Evolutionary conservation across 92 coral and sea anemone genomes (phyloP), one percentile per base, ranked within the genome.

Genomic region (Metridium senile): DNA sequence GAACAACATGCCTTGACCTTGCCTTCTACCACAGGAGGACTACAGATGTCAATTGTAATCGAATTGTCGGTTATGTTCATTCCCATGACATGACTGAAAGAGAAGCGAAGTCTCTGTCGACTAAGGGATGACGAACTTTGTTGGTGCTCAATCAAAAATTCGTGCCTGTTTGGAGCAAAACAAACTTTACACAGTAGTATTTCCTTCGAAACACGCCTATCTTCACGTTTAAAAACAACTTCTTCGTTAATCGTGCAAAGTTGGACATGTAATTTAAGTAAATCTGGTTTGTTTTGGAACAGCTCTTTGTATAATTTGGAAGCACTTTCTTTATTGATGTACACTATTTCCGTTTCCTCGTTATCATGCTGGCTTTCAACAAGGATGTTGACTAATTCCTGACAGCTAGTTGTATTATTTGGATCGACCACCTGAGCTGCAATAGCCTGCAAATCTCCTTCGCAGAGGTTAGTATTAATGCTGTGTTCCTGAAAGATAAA

Each of bases 1-100:
- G 25, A n/a, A n/a, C n/a, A n/a, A n/a, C 61, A 2, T 61, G 31
- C 6, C 1, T 61, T 11, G 33, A 23, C 19, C 23, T 61, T 27
- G 6, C 33, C 8, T 61, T 61, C 19, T 1, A 27, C 66, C 22
- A 2, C 13, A 61, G 66, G 66, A 23, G 31, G 3, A 7, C 32
- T 61, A 29, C 18, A 61, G 33, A 61, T 26, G 23, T 61, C 33
- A 61, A 61, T 6, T 22, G 66, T 27, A 29, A 61, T 61, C 1
- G 31, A 10, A 22, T 26, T 61, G 2, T 11, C 32, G 2, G 33
- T 7, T 22, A 61, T 61, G 4, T 61, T 7, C 66, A 61, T 22
- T 11, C 66, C 66, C 66, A 61, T 61, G 2, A 61, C 66, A 61
- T 61, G 29, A 61, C 6, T 61, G 66, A 61, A 23, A 11, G 31